Evolutionary conservation across 2,113 vertebrate species (phyloP).

Genomic region (Psittacula cyanocephala): DNA sequence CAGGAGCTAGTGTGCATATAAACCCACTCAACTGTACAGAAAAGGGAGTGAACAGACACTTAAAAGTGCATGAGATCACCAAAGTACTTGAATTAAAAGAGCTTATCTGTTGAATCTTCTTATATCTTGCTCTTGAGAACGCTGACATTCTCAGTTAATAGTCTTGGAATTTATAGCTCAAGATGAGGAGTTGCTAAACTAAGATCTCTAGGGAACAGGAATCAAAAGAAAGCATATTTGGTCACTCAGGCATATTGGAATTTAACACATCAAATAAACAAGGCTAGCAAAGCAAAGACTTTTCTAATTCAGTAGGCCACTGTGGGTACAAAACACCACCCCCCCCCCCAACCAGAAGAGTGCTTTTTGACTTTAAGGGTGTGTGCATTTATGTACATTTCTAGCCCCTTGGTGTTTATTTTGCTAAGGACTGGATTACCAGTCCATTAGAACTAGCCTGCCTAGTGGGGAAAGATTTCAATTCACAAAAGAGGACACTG

Average conservation of each 20-base stretch:
- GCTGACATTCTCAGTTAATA: not conserved
- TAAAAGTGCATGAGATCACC: not conserved
- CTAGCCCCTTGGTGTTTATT: not conserved
- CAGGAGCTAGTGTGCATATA: not conserved
- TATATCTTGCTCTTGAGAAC: not conserved
- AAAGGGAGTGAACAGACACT: not conserved
- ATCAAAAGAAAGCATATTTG: not conserved
- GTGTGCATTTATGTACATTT: not conserved
- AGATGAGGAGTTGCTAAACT: not conserved
- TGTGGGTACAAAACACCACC: not conserved
- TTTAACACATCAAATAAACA: not conserved
- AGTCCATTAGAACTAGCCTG: not conserved
- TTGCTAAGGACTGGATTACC: not conserved
- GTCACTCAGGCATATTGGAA: not conserved
- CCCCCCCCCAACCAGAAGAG: not conserved
- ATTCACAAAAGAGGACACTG: not conserved
- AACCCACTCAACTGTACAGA: not conserved
- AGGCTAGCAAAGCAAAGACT: not conserved
- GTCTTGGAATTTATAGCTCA: not conserved
- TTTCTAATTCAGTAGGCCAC: not conserved
- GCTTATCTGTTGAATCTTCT: not conserved
- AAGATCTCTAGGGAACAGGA: not conserved
- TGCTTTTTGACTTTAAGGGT: not conserved
- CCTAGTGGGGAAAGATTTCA: not conserved
- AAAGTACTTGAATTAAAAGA: not conserved